These are phyloP conservation scores for Lycopodina hypogea DNA, from an alignment of 37 sponge, comb jelly and placozoan species.

Conservation along the genomic window DNA sequence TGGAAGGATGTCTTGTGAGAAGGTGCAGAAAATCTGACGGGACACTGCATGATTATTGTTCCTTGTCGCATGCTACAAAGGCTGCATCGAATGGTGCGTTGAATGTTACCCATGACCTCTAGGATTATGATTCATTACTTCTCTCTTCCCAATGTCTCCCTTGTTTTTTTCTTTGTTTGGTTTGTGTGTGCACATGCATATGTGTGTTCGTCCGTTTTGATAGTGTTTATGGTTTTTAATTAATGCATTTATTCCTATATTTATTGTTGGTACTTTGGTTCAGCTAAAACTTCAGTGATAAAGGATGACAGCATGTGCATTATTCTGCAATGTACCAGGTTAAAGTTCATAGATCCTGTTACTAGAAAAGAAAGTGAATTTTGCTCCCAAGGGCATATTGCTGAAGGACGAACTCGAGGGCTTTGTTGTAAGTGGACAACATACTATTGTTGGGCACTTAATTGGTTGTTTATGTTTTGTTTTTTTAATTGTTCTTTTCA, in stretches of 20 bases:
- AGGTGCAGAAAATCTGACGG: conserved; percentile 11
- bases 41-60: conserved; percentile 62
- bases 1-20: conserved; percentile 32
- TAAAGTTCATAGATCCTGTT: conserved; percentile 21
- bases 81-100: conserved; percentile 35
- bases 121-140: background rate
- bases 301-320: conserved; percentile 54
- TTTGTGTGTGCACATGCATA: no score
- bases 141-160: no score
- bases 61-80: conserved; percentile 56
- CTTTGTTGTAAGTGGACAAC: conserved; percentile 56
- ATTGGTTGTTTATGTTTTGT: background rate
- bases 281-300: conserved; percentile 1
- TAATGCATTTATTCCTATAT: background rate
- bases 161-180: no score
- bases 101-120: background rate
- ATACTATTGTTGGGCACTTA: background rate
- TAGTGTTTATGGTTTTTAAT: background rate
- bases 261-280: background rate
- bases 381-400: conserved; percentile 71
- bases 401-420: conserved; percentile 38
- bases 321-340: conserved; percentile 45
- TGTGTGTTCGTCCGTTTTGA: no score
- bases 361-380: conserved; percentile 40
- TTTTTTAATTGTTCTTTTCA: no score